Base-by-base conservation (phyloP, 2,113 vertebrate species). In the Pedetes capensis region DNA sequence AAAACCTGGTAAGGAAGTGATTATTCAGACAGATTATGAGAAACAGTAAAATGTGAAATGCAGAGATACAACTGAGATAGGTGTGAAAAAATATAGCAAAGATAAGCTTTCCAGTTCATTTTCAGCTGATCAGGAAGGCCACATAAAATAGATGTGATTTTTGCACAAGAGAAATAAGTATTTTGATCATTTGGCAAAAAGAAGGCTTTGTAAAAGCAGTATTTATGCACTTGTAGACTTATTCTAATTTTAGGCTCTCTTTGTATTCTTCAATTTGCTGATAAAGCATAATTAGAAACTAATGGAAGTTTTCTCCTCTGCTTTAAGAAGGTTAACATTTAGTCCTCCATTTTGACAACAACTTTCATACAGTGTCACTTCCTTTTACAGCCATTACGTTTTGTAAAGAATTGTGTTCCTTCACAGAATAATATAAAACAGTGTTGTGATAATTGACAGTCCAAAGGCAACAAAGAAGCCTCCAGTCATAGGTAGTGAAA, bases 221-320 rank as follows among this genome's bases (percentile, higher is more conserved):
- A 79, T 78, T 84, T 18, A 57, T 76, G 63, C 39, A 71, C 64
- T 81, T 69, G 34, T 37, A 76, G 13, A 88, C 32, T 90, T 79
- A 39, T 37, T 14, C 29, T 78, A 72, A 79, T 57, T 92, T 94
- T 93, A 55, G 3, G 32, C 14, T 81, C 9, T 57, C 25, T 75
- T 74, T 34, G 49, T 79, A 39, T 59, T 96, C 69, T 92, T 93
- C 44, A 81, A 68, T 90, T 85, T 88, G 16, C 23, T 80, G 25
- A 64, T 57, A 93, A 68, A 79, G 13, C 57, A 75, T 85, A 83
- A 89, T 91, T 85, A 93, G 57, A 92, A 82, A 87, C 22, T 27
- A 47, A 75, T 83, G 20, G 82, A 71, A 64, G 63, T 84, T 94
- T 87, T 93, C 81, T 92, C n/a, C n/a, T n/a, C 25, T 55, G 49